phyloP scores from a whole-genome alignment of 2,797 vertebrate species.

The Oreochromis grahami region DNA sequence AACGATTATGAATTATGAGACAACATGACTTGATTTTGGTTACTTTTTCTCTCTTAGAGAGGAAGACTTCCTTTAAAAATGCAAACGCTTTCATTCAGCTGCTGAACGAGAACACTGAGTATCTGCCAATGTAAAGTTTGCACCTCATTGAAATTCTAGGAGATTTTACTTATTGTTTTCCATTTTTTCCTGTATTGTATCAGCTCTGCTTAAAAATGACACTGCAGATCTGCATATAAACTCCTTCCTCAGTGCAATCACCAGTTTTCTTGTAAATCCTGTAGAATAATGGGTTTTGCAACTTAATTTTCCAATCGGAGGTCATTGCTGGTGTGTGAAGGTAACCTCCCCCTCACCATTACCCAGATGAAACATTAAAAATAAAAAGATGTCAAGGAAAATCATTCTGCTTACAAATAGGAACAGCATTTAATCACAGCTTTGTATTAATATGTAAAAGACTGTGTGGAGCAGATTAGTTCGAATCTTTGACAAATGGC shows the following conservation, averaged over 20 bases:
- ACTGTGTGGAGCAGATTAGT: conserved; percentile 16
- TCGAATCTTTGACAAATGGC: conserved; percentile 30
- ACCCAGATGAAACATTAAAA: conserved; percentile 1
- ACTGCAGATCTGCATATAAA: background rate
- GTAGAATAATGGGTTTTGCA: background rate
- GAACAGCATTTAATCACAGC: conserved; percentile 31
- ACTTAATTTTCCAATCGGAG: background rate
- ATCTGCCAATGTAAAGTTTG: background rate
- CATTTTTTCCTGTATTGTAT: background rate
- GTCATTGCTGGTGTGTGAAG: background rate
- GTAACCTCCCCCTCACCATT: background rate
- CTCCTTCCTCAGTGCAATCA: background rate
- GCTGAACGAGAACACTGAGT: conserved; percentile 7
- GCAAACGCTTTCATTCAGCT: conserved; percentile 12
- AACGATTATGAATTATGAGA: conserved; percentile 18
- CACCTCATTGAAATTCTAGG: background rate
- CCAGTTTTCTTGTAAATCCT: background rate
- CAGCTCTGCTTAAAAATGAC: background rate
- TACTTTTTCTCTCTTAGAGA: background rate
- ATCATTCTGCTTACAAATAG: conserved; percentile 2
- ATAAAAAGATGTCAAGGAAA: conserved; percentile 14
- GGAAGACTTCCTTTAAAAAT: background rate
- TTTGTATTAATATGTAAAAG: conserved; percentile 16
- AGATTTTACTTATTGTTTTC: background rate
- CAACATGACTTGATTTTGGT: background rate